Conservation (phyloP, 2,888 invertebrate genomes). For the Clistopyga incitator region DNA sequence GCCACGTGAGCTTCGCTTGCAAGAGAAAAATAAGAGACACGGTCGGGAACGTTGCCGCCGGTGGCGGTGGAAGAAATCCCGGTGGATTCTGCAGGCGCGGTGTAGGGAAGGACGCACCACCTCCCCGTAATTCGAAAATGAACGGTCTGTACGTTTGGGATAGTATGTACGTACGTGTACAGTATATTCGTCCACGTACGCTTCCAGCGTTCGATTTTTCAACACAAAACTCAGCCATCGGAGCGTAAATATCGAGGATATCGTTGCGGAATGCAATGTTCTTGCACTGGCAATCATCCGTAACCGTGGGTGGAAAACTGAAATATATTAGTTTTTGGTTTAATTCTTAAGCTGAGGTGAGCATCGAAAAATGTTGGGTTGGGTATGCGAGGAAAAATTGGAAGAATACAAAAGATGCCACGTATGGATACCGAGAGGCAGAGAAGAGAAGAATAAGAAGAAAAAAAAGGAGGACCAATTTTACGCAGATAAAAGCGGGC, state of each 20-base stretch:
- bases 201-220: slow-evolving; percentile 20
- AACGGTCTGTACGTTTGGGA: slow-evolving; percentile 58
- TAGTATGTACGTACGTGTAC: slow-evolving; percentile 25
- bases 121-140: slow-evolving; percentile 58
- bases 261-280: background rate
- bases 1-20: slow-evolving; percentile 45
- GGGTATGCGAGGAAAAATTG: background rate
- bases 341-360: no score
- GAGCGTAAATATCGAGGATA: slow-evolving; percentile 5
- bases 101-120: slow-evolving; percentile 17
- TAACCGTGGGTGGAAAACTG: slow-evolving; percentile 61
- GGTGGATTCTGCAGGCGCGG: slow-evolving; percentile 30
- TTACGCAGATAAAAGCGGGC: background rate
- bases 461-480: background rate
- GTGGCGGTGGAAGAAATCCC: slow-evolving; percentile 42
- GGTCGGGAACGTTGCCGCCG: slow-evolving; percentile 17
- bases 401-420: background rate
- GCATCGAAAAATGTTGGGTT: background rate
- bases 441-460: no score
- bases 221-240: background rate
- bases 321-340: slow-evolving; percentile 43
- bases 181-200: slow-evolving; percentile 9
- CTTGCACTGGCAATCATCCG: slow-evolving; percentile 16
- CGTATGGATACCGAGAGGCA: background rate
- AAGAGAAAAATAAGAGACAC: slow-evolving; percentile 26